These are phyloP conservation scores for Leptodactylus fallax DNA, from an alignment of 2,797 vertebrate genomes.

Conservation along the genomic window DNA sequence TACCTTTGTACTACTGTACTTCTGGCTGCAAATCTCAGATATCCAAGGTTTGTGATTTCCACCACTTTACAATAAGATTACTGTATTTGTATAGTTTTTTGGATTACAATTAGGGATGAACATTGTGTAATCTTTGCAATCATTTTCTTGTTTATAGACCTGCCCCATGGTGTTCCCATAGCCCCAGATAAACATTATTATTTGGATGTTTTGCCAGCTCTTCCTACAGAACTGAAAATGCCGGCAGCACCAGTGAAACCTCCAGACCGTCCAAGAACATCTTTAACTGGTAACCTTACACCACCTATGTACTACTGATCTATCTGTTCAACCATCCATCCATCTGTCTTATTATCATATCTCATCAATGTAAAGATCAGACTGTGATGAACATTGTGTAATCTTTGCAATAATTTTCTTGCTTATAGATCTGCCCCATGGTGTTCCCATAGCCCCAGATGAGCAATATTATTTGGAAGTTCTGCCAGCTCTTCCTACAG, in stretches of 20 bases:
- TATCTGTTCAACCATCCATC: neutral
- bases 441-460: neutral
- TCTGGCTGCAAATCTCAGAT: no score
- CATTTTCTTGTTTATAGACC: neutral
- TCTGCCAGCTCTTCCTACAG: neutral
- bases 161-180: neutral
- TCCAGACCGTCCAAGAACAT: neutral
- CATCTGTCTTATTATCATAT: neutral
- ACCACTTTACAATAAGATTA: no score
- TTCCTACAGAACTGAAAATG: neutral
- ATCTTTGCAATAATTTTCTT: neutral
- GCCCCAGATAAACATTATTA: neutral
- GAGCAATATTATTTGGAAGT: conserved; percentile 2
- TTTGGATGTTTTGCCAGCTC: conserved; percentile 23
- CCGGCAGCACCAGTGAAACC: neutral
- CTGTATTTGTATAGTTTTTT: neutral
- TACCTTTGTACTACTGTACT: no score
- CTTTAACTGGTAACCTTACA: neutral
- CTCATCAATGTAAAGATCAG: no score
- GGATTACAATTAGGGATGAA: neutral
- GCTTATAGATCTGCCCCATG: neutral
- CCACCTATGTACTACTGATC: neutral
- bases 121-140: neutral
- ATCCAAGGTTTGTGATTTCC: no score
- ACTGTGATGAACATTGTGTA: neutral